Evolutionary conservation across 2,113 vertebrate genomes (phyloP), one percentile per base, ranked within the genome.

Genomic region (Telmatochromis brachygnathus): DNA sequence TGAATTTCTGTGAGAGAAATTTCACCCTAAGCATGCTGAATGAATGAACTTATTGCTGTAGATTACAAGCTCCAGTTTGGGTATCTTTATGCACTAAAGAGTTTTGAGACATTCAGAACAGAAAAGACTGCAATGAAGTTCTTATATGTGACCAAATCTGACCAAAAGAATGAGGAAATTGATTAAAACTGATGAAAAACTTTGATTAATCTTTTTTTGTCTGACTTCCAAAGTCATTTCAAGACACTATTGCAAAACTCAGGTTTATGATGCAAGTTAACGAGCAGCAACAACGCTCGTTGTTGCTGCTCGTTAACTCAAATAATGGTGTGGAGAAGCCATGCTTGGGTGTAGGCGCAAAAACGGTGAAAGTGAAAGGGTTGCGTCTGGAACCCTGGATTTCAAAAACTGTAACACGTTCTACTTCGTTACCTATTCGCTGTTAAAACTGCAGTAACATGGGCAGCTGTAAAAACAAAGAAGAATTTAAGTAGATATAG

Each of bases 1-100:
- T 37, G 33, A 26, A 23, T 70, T 79, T 45, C 75, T 86, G 65
- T 9, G 33, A 82, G 33, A 82, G 35, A 75, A 70, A 39, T 37
- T 26, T 62, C 14, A 51, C 3, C 15, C 39, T 17, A 17, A 37
- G 83, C 23, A 30, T 23, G 42, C 51, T 35, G 28, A 37, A 62
- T 28, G 35, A 80, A 9, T 12, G 21, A 35, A 26, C 21, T 7
- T 81, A 23, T 19, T 49, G 70, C 26, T 30, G 15, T 49, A 49
- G 70, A 77, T 30, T 51, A 30, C 6, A 37, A n/a, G 33, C 11
- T 68, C 6, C 10, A 12, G 19, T 30, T 51, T 30, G 26, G 26
- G 73, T 51, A n/a, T 12, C 26, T 77, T 30, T 77, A 51, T 51
- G 10, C 17, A 49, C 45, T 30, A 77, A 33, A 77, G 45, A 30